Conservation (phyloP, 2,797 vertebrate genomes). For the Gallinago stenura region DNA sequence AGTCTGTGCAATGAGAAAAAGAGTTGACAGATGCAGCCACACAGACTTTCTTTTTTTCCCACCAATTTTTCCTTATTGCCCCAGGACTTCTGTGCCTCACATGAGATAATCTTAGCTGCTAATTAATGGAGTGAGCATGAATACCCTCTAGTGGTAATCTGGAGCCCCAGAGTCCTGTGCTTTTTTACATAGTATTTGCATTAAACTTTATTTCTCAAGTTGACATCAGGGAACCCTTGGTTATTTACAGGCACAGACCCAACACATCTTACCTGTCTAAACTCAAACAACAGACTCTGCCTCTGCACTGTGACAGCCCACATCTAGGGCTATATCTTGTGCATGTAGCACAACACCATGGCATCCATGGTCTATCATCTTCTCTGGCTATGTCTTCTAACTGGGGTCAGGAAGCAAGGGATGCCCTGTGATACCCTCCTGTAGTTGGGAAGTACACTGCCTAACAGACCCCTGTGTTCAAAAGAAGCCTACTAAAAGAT, state of each 20-base stretch:
- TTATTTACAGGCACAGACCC: background rate
- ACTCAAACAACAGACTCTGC: background rate
- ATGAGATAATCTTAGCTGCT: rapidly evolving
- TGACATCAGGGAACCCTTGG: background rate
- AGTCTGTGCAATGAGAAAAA: background rate
- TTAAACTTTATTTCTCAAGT: background rate
- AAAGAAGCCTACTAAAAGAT: background rate
- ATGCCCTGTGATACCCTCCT: background rate
- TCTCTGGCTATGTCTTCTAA: background rate
- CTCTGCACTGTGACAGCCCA: background rate
- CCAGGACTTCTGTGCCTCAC: background rate
- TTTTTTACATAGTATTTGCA: background rate
- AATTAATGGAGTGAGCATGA: background rate
- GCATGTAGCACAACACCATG: rapidly evolving
- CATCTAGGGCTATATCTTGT: background rate
- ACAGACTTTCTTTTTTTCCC: background rate
- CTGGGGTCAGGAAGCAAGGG: background rate
- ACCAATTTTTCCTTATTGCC: background rate
- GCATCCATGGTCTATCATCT: background rate
- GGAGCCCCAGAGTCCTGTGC: background rate
- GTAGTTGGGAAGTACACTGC: background rate
- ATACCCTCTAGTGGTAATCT: background rate
- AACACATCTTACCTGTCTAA: background rate
- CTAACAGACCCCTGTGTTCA: background rate
- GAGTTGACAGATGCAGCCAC: background rate